Evolutionary conservation across 2,113 vertebrate genomes (phyloP).

Genomic region (Equus przewalskii): DNA sequence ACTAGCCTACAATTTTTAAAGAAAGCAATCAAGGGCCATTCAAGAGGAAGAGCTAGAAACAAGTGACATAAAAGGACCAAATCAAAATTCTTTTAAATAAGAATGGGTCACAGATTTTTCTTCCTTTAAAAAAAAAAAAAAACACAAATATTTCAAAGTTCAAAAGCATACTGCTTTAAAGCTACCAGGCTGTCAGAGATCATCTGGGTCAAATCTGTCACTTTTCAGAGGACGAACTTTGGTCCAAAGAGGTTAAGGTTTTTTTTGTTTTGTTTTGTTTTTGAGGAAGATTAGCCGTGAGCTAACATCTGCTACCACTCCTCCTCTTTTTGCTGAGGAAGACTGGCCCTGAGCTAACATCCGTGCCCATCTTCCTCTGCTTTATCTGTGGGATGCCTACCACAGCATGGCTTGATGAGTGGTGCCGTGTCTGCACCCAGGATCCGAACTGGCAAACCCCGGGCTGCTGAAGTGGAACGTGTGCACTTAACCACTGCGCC

Average conservation of each 20-base stretch:
- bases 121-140: background rate
- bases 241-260: background rate
- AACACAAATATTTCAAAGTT: background rate
- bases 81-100: constrained; percentile 36
- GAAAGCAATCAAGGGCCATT: constrained; percentile 46
- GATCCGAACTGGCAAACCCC: too few relatives aligned
- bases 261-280: background rate
- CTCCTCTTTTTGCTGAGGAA: too few relatives aligned
- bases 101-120: background rate
- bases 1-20: background rate
- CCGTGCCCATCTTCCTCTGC: too few relatives aligned
- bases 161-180: background rate
- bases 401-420: too few relatives aligned
- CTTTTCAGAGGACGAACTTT: background rate
- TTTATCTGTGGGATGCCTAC: too few relatives aligned
- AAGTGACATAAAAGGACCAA: constrained; percentile 51
- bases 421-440: too few relatives aligned
- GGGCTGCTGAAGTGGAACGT: too few relatives aligned
- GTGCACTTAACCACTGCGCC: too few relatives aligned
- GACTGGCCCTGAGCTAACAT: too few relatives aligned
- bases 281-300: too few relatives aligned
- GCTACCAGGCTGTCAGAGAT: background rate
- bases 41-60: background rate
- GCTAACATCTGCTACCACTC: too few relatives aligned
- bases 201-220: background rate